Conservation (phyloP, 2,888 invertebrate genomes). For the Ametastegia equiseti region DNA sequence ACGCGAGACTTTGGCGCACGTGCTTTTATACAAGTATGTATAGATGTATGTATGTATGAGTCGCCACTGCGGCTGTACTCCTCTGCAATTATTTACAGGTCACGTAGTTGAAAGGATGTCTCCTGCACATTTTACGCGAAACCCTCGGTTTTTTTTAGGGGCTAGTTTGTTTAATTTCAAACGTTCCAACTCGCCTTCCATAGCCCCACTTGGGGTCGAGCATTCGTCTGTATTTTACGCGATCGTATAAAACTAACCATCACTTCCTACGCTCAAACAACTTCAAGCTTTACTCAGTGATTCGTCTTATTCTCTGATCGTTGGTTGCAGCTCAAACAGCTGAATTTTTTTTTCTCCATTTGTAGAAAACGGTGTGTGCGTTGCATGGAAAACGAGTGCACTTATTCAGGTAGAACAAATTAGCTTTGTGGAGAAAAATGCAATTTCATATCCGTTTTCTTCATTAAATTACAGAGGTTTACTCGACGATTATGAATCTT, state of each 20-base stretch:
- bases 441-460: too few species aligned
- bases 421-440: too few species aligned
- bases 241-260: not conserved
- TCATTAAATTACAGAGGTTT: too few species aligned
- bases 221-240: not conserved
- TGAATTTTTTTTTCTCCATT: not conserved
- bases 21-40: not conserved
- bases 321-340: not conserved
- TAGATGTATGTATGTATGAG: not conserved
- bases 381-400: too few species aligned
- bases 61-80: not conserved
- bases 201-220: not conserved
- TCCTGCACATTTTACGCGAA: constrained; percentile 28
- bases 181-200: not conserved
- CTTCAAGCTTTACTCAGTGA: not conserved
- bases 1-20: constrained; percentile 14
- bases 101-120: constrained; percentile 67
- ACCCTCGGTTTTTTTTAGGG: not conserved
- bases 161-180: constrained; percentile 14
- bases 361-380: too few species aligned
- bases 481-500: too few species aligned
- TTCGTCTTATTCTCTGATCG: constrained; percentile 2
- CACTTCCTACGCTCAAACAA: not conserved
- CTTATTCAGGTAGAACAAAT: too few species aligned
- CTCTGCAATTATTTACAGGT: constrained; percentile 69